Conservation (phyloP, 2,113 vertebrate genomes). For the Telmatochromis sp. region DNA sequence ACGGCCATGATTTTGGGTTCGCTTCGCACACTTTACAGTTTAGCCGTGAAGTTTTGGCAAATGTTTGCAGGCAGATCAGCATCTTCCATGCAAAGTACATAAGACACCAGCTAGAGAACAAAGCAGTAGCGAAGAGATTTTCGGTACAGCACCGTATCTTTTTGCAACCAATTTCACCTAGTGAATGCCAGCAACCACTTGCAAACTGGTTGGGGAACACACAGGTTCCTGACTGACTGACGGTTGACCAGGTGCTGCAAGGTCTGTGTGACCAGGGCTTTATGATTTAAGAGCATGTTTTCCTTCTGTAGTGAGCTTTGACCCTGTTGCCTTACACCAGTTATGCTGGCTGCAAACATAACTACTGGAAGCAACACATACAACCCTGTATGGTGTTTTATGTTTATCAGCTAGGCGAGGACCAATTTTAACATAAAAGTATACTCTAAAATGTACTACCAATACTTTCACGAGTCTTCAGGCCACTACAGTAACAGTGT, state of each 20-base stretch:
- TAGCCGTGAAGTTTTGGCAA: accelerated
- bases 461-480: neutral
- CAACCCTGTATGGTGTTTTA: neutral
- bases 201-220: neutral
- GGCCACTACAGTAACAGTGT: neutral
- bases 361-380: neutral
- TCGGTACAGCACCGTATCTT: neutral
- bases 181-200: neutral
- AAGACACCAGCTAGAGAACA: neutral
- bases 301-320: neutral
- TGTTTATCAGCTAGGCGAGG: neutral
- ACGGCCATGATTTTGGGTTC: accelerated
- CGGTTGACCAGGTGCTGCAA: neutral
- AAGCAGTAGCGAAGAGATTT: neutral
- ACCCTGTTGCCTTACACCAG: neutral
- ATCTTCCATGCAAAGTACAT: neutral
- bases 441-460: neutral
- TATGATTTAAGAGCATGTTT: neutral
- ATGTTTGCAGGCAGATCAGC: neutral
- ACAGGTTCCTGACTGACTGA: neutral
- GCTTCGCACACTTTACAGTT: neutral
- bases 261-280: neutral
- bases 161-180: neutral
- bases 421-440: neutral
- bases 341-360: neutral